phyloP scores from a whole-genome alignment of 2,888 invertebrate species.

The Tuta absoluta region DNA sequence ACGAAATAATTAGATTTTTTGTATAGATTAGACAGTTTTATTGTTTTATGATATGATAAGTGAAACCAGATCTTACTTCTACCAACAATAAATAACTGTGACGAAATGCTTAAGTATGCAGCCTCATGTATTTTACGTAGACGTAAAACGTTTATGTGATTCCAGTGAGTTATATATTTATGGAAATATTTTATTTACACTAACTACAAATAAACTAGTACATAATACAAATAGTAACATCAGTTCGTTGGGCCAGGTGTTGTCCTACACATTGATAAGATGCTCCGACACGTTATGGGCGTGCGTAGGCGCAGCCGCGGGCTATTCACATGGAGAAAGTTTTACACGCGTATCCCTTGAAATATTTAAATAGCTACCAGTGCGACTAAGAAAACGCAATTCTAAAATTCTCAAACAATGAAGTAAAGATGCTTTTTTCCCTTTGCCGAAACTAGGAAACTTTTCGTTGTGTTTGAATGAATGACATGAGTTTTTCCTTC shows the following conservation, averaged over 20 bases:
- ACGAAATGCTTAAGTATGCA: too few relatives aligned
- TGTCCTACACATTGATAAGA: slow-evolving; percentile 5
- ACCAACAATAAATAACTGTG: too few relatives aligned
- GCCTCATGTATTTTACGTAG: too few relatives aligned
- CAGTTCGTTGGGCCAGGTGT: slow-evolving; percentile 2
- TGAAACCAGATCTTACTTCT: too few relatives aligned
- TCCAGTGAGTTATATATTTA: too few relatives aligned
- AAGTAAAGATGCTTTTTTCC: slow-evolving; percentile 37
- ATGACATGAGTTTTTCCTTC: slow-evolving; percentile 37
- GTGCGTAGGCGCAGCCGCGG: slow-evolving; percentile 38
- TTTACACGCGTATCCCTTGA: slow-evolving; percentile 34
- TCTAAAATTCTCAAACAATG: slow-evolving; percentile 35
- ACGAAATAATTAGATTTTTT: too few relatives aligned
- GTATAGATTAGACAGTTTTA: too few relatives aligned
- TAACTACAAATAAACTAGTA: neutral
- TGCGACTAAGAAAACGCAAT: slow-evolving; percentile 32
- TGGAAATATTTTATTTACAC: too few relatives aligned
- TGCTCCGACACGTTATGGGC: slow-evolving; percentile 23
- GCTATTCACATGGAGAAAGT: slow-evolving; percentile 45
- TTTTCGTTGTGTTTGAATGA: slow-evolving; percentile 15
- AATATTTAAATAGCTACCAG: slow-evolving; percentile 34
- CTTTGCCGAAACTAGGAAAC: slow-evolving; percentile 27
- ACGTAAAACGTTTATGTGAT: too few relatives aligned
- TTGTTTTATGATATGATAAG: too few relatives aligned
- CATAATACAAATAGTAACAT: neutral